Base-by-base conservation (phyloP, 2,113 vertebrate genomes). In the Leptodactylus fuscus region DNA sequence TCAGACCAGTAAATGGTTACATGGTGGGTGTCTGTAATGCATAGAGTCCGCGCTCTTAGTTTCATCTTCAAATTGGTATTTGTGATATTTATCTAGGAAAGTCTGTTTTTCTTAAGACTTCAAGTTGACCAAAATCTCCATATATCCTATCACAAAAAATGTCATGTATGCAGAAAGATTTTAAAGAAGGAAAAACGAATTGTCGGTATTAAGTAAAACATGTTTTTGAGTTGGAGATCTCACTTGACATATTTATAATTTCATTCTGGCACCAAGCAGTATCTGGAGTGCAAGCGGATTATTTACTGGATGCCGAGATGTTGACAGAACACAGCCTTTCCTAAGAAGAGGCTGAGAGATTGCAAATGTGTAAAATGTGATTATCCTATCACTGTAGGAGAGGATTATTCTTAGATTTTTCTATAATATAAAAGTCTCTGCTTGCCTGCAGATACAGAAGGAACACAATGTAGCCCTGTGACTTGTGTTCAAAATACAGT, bases 211-310 rank as follows among this genome's bases (percentile, higher is more conserved):
- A 81, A 29, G 3, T 55, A 70, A 80, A 79, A 53, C 11, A 53
- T 70, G 46, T 71, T 80, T 85, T 62, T 38, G 32, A 70, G 62
- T 51, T 36, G 15, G 24, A 53, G 36, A 55, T 86, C 65, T 60
- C 7, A 86, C 87, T 67, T 88, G 65, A 74, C 87, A 79, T 38
- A 51, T n/a, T 88, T 82, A 36, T 86, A 89, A 5, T n/a, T 86
- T 89, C 65, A 80, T 87, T 88, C 88, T 87, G 87, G 82, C 81
- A 87, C 85, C 88, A 87, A 82, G 83, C 87, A 41, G 74, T 78
- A 81, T 58, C 85, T 85, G 74, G 62, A 90, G 78, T 48, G 53
- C 34, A 71, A 81, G 76, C 48, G 69, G 79, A 32, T 87, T 20
- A 62, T 87, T 90, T 80, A 87, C 88, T 89, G 41, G 70, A 88